A percentile compares a stretch with the other conserved stretches of the same genome.
phyloP scores from a whole-genome alignment of 2,797 vertebrate species.

The Carapus acus region DNA sequence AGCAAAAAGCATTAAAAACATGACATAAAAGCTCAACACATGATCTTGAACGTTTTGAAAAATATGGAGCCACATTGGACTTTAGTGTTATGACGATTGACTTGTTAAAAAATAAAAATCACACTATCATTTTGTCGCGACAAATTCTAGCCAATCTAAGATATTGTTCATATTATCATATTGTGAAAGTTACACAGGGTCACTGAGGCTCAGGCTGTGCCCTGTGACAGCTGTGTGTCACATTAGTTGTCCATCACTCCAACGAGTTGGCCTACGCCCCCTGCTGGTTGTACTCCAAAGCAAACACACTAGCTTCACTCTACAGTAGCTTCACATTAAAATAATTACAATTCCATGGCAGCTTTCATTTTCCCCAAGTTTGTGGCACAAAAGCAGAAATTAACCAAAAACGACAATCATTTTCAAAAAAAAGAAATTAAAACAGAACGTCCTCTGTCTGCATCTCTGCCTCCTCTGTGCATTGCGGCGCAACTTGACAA shows the following conservation, averaged over 20 bases:
- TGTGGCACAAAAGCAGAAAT: slow-evolving; percentile 9
- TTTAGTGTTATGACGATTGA: too few relatives aligned
- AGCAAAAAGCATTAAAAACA: too few relatives aligned
- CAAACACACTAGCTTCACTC: slow-evolving; percentile 1
- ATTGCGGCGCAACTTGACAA: slow-evolving; percentile 10
- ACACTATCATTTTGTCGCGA: too few relatives aligned
- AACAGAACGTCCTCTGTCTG: slow-evolving; percentile 14
- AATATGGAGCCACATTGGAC: too few relatives aligned
- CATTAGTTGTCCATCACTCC: slow-evolving; percentile 18
- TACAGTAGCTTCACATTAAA: neutral
- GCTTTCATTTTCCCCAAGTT: neutral
- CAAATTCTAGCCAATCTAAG: too few relatives aligned
- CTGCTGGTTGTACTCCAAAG: slow-evolving; percentile 4
- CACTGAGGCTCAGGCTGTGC: slow-evolving; percentile 1
- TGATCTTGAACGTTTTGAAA: too few relatives aligned
- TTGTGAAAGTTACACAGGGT: too few relatives aligned
- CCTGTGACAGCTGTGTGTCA: neutral
- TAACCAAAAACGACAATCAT: slow-evolving; percentile 17
- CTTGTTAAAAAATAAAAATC: too few relatives aligned
- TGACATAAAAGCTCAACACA: too few relatives aligned
- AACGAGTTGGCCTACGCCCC: slow-evolving; percentile 9
- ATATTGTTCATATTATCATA: too few relatives aligned
- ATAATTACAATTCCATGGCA: slow-evolving; percentile 5
- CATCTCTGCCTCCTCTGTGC: slow-evolving; percentile 27
- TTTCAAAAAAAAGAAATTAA: slow-evolving; percentile 23